phyloP scores from a whole-genome alignment of 2,888 invertebrate species.

The Coleophora deauratella region DNA sequence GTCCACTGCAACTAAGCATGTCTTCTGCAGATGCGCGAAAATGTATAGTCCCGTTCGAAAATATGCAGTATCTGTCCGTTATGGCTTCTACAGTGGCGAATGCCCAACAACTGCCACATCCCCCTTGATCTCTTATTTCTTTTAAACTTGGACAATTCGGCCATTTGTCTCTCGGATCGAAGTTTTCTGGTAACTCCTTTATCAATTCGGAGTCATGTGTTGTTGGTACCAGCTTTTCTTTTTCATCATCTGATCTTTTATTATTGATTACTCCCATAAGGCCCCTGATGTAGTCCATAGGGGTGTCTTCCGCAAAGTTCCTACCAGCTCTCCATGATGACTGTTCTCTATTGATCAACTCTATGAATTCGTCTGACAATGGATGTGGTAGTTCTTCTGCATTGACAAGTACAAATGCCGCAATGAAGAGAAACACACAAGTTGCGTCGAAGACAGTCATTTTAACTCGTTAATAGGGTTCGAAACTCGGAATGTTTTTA shows the following conservation, averaged over 20 bases:
- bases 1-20: slow-evolving; percentile 84
- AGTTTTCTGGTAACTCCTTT: slow-evolving; percentile 79
- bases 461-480: too few species aligned
- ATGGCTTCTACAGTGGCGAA: slow-evolving; percentile 94
- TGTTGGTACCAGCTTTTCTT: slow-evolving; percentile 58
- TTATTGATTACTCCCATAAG: slow-evolving; percentile 87
- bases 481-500: too few species aligned
- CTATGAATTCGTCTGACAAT: slow-evolving; percentile 81
- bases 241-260: slow-evolving; percentile 69
- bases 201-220: slow-evolving; percentile 43
- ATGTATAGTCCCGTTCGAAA: slow-evolving; percentile 79
- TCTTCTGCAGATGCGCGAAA: slow-evolving; percentile 90
- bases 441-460: too few species aligned
- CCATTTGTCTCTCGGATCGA: slow-evolving; percentile 89
- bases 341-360: slow-evolving; percentile 78
- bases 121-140: slow-evolving; percentile 89
- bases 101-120: slow-evolving; percentile 97
- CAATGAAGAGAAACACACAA: too few species aligned
- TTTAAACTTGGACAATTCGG: slow-evolving; percentile 88
- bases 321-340: slow-evolving; percentile 85
- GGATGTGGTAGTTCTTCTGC: slow-evolving; percentile 50
- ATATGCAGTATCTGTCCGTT: slow-evolving; percentile 91
- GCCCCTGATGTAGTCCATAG: slow-evolving; percentile 75
- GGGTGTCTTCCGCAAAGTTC: slow-evolving; percentile 78
- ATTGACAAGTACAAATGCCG: too few species aligned